phyloP scores from a whole-genome alignment of 2,888 invertebrate genomes.

The Volucella bombylans region DNA sequence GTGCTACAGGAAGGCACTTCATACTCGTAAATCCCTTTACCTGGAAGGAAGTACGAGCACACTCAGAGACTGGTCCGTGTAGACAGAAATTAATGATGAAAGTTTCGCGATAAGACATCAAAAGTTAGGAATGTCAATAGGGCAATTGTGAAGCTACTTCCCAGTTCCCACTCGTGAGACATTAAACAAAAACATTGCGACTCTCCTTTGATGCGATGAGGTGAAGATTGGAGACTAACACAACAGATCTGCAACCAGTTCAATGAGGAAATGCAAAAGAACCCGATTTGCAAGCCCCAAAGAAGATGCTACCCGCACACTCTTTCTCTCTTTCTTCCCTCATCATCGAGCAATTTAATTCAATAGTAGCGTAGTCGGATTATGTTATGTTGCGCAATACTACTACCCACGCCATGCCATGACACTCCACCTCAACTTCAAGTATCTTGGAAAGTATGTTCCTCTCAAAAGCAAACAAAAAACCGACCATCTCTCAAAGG shows the following conservation, averaged over 20 bases:
- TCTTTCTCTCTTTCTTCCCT: neutral
- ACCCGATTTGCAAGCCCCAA: conserved; percentile 52
- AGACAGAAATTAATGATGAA: conserved; percentile 64
- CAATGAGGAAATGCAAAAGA: conserved; percentile 66
- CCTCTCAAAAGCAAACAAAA: conserved; percentile 1
- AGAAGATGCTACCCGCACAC: conserved; percentile 38
- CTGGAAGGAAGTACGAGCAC: conserved; percentile 5
- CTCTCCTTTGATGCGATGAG: neutral
- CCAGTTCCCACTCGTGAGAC: conserved; percentile 56
- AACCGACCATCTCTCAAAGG: conserved; percentile 13
- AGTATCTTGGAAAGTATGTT: neutral
- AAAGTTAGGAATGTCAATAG: conserved; percentile 63
- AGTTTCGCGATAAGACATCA: conserved; percentile 64
- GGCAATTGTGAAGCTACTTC: conserved; percentile 65
- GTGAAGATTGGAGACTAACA: neutral
- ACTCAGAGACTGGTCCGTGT: neutral
- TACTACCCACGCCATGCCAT: neutral
- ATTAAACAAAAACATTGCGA: neutral
- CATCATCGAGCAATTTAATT: neutral
- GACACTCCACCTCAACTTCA: conserved; percentile 37
- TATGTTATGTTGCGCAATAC: conserved; percentile 40
- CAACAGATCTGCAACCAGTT: conserved; percentile 49
- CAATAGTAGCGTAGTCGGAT: conserved; percentile 33
- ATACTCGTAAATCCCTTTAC: conserved; percentile 26
- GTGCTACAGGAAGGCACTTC: neutral